These are phyloP conservation scores for Drosophila littoralis DNA, from an alignment of 1,140 invertebrate genomes.

Conservation along the genomic window DNA sequence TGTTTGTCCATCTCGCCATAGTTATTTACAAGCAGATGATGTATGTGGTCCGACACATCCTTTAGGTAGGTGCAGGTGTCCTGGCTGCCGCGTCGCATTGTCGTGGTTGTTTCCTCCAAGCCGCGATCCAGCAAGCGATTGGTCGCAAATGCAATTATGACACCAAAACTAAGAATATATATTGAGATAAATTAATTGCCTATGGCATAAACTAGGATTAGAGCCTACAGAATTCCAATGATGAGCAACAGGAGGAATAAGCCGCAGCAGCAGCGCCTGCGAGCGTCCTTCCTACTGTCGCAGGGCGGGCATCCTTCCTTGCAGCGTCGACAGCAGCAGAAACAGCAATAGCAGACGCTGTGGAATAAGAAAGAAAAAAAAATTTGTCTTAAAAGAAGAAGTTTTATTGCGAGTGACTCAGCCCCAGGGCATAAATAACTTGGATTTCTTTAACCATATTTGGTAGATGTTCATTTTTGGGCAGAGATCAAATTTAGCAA, in stretches of 20 bases:
- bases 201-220: not conserved
- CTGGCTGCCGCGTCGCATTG: constrained; percentile 86
- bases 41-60: constrained; percentile 88
- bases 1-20: constrained; percentile 89
- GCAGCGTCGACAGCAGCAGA: constrained; percentile 92
- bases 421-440: too few species aligned
- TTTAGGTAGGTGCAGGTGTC: constrained; percentile 89
- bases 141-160: constrained; percentile 94
- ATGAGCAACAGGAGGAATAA: constrained; percentile 90
- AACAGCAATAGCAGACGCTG: constrained; percentile 92
- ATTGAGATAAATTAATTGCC: constrained; percentile 29
- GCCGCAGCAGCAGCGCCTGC: constrained; percentile 89
- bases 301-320: constrained; percentile 90
- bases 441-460: too few species aligned
- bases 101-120: constrained; percentile 86
- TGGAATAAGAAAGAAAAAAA: constrained; percentile 36
- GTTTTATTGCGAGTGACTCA: too few species aligned
- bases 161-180: constrained; percentile 86
- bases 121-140: constrained; percentile 92
- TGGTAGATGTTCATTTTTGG: too few species aligned
- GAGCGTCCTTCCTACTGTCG: constrained; percentile 93
- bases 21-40: constrained; percentile 88
- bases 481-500: too few species aligned
- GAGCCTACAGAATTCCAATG: constrained; percentile 91
- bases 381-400: too few species aligned